phyloP scores from a whole-genome alignment of 2,797 vertebrate species.

The Leptoclinus maculatus region DNA sequence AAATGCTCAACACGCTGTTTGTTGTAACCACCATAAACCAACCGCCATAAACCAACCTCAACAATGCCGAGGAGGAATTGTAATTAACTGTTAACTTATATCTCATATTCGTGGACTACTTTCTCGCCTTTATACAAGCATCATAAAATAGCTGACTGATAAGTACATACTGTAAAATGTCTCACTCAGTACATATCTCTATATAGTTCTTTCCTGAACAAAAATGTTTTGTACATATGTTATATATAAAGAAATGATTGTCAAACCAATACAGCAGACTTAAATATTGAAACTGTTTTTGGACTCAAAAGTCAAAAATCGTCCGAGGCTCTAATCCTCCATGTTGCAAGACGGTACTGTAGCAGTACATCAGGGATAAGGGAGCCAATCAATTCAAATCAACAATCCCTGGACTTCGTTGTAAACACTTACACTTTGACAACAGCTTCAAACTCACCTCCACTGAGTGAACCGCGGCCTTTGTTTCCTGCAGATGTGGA shows the following conservation, averaged over 20 bases:
- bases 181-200: neutral
- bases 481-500: conserved; percentile 67
- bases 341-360: neutral
- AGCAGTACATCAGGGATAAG: neutral
- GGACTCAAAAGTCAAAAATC: neutral
- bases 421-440: neutral
- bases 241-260: neutral
- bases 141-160: neutral
- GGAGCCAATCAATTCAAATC: neutral
- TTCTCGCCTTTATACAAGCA: no score
- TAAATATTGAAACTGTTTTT: neutral
- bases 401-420: neutral
- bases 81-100: neutral
- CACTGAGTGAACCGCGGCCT: conserved; percentile 49
- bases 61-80: neutral
- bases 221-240: neutral
- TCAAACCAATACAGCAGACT: no score
- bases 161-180: neutral
- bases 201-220: neutral
- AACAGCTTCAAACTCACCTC: conserved; percentile 55
- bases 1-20: neutral
- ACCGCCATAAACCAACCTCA: neutral
- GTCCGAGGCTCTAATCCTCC: accelerated
- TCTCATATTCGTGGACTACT: neutral
- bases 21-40: neutral